These are phyloP conservation scores for Acronicta aceris DNA, from an alignment of 2,888 invertebrate genomes.

Conservation along the genomic window DNA sequence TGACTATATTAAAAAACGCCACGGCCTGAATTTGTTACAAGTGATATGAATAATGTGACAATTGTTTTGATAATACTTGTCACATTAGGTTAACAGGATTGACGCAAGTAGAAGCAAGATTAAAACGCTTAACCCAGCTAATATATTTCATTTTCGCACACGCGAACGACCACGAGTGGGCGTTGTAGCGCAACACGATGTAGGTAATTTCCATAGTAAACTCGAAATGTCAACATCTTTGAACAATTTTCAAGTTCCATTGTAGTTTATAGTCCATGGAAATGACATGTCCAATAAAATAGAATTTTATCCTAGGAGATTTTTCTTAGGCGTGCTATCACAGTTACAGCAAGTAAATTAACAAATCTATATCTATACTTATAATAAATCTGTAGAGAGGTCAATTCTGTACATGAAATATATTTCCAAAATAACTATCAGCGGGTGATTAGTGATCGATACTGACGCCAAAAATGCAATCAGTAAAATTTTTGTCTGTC, in stretches of 20 bases:
- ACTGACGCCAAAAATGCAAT: too few species aligned
- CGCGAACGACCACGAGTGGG: conserved; percentile 23
- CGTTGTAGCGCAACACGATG: conserved; percentile 18
- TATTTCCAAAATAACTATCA: too few species aligned
- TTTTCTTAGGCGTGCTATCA: background rate
- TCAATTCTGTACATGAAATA: too few species aligned
- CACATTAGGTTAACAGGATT: conserved; percentile 31
- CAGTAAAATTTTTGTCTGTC: too few species aligned
- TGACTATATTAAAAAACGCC: conserved; percentile 18
- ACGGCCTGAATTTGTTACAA: conserved; percentile 16
- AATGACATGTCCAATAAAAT: conserved; percentile 14
- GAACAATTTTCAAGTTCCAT: conserved; percentile 19
- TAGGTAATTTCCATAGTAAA: conserved; percentile 29
- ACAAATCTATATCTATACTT: too few species aligned
- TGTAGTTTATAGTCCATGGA: conserved; percentile 21
- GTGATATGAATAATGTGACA: conserved; percentile 28
- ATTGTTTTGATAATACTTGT: conserved; percentile 43
- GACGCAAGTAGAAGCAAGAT: conserved; percentile 37
- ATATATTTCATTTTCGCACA: conserved; percentile 25
- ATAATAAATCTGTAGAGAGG: too few species aligned
- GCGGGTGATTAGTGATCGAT: too few species aligned
- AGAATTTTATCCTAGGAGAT: too few species aligned
- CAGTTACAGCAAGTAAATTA: background rate
- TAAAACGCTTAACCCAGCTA: conserved; percentile 22
- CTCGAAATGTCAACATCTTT: conserved; percentile 43